These are phyloP conservation scores for Pardosa pseudoannulata DNA, from an alignment of 2,888 invertebrate species.

Conservation along the genomic window DNA sequence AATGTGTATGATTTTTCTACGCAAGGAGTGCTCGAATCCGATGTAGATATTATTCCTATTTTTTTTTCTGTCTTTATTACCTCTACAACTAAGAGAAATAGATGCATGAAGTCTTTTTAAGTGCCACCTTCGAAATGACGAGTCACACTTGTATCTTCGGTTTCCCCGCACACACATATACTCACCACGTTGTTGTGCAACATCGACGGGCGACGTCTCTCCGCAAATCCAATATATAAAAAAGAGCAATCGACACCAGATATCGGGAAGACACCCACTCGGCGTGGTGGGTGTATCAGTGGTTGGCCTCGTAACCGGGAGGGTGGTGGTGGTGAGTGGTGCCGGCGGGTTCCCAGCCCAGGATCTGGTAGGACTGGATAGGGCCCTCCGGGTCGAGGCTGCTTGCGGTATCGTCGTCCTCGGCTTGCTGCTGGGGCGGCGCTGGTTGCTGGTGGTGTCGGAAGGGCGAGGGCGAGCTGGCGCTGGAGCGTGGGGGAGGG, in stretches of 20 bases:
- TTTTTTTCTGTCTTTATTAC: too few species aligned
- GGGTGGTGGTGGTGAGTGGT: too few species aligned
- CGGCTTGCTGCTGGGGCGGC: not conserved
- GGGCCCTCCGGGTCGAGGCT: conserved; percentile 48
- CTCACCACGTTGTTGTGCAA: conserved; percentile 11
- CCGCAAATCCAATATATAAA: not conserved
- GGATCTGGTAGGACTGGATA: conserved; percentile 59
- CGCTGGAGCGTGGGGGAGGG: conserved; percentile 52
- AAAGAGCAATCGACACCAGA: not conserved
- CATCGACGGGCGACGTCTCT: not conserved
- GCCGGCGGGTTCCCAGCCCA: conserved; percentile 48
- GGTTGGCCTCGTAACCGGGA: conserved; percentile 32
- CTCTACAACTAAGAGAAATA: too few species aligned
- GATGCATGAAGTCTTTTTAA: too few species aligned
- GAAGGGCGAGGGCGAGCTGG: conserved; percentile 36
- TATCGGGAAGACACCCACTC: not conserved
- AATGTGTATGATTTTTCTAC: too few species aligned
- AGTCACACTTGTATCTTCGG: too few species aligned
- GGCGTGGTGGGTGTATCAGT: not conserved
- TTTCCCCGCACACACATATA: not conserved
- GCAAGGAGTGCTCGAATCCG: too few species aligned
- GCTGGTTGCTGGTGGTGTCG: conserved; percentile 25
- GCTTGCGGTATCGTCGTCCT: conserved; percentile 55
- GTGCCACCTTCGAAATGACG: too few species aligned
- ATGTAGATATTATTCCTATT: too few species aligned